Evolutionary conservation across 2,113 vertebrate species (phyloP).

Genomic region (Trogon melanurus): DNA sequence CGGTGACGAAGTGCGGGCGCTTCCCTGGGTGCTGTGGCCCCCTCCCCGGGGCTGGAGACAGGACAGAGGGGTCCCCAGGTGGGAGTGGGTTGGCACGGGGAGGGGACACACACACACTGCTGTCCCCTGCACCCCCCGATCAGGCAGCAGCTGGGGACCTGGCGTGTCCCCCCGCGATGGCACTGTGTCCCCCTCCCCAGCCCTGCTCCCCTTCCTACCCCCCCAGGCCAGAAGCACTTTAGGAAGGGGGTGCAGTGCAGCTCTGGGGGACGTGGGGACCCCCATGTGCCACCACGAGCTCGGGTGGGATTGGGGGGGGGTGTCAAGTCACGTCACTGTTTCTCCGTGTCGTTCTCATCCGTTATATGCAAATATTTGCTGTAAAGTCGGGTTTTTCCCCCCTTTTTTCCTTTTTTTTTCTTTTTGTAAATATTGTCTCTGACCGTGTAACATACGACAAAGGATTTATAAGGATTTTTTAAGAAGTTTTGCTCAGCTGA

Average conservation of each 20-base stretch:
- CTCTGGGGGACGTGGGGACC: no score
- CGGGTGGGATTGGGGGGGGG: neutral
- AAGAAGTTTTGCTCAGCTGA: conserved; percentile 80
- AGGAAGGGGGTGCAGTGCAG: neutral
- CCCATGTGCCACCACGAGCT: neutral
- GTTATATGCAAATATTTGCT: conserved; percentile 76
- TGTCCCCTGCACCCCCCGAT: no score
- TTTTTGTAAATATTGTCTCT: conserved; percentile 87
- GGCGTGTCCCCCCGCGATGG: no score
- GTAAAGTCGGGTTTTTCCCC: conserved; percentile 66
- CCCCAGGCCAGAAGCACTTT: conserved; percentile 29
- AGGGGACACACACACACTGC: neutral
- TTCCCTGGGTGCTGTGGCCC: neutral
- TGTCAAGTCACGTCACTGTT: neutral
- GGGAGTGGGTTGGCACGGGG: neutral
- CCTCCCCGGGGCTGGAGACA: neutral
- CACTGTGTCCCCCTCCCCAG: neutral
- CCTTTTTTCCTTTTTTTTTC: neutral
- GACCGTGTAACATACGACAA: conserved; percentile 91
- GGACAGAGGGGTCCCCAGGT: neutral
- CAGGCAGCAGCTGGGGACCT: neutral
- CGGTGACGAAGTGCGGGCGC: neutral
- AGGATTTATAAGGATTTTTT: conserved; percentile 89
- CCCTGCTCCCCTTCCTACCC: neutral
- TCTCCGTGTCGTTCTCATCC: conserved; percentile 40